phyloP scores from a whole-genome alignment of 2,113 vertebrate species.

The Lethenteron camtschaticum region DNA sequence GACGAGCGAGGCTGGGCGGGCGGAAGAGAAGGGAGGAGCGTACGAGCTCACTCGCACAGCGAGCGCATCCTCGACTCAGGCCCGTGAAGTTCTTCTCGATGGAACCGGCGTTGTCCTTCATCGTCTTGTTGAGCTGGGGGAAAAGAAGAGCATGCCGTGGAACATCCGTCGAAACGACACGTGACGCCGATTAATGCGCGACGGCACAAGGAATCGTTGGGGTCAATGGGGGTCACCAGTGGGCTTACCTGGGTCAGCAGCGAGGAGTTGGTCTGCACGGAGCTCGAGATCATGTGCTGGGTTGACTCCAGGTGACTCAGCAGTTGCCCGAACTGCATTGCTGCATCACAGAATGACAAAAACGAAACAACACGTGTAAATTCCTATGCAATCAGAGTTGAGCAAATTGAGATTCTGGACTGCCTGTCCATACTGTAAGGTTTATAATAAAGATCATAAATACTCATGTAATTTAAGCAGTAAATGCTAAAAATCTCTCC shows the following conservation, averaged over 20 bases:
- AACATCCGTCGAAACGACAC: background rate
- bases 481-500: too few species aligned
- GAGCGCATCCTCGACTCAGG: slow-evolving; percentile 39
- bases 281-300: slow-evolving; percentile 62
- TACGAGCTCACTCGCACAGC: background rate
- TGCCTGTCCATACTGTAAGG: too few species aligned
- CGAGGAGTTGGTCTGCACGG: slow-evolving; percentile 49
- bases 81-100: slow-evolving; percentile 52
- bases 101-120: slow-evolving; percentile 50
- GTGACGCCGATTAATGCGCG: background rate
- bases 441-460: too few species aligned
- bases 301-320: slow-evolving; percentile 68
- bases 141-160: background rate
- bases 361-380: background rate
- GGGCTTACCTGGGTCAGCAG: slow-evolving; percentile 42
- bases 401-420: too few species aligned
- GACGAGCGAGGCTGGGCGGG: background rate
- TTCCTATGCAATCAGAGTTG: too few species aligned
- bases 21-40: background rate
- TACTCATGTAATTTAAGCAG: too few species aligned
- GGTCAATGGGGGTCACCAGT: too few species aligned
- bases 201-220: background rate
- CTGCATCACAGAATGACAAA: slow-evolving; percentile 16
- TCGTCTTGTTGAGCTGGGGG: slow-evolving; percentile 51
- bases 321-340: slow-evolving; percentile 69